Evolutionary conservation across 2,113 vertebrate genomes (phyloP).

Genomic region (Amphiprion percula): DNA sequence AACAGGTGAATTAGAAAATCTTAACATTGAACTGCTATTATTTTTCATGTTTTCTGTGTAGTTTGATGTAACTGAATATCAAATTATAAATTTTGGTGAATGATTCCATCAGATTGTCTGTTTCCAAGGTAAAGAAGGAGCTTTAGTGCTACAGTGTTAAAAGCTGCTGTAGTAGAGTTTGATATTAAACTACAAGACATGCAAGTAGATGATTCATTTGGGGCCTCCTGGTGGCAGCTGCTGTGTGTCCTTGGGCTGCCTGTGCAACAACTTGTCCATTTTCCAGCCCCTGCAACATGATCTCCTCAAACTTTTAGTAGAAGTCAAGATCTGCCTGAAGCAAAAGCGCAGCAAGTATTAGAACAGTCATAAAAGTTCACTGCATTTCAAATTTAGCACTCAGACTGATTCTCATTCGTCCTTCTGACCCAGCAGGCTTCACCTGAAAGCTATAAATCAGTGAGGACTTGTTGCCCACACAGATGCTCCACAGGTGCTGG

Average conservation of each 20-base stretch:
- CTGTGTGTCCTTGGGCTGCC: neutral
- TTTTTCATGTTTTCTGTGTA: no score
- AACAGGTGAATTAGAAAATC: no score
- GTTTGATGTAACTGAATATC: neutral
- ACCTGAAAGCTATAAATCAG: constrained; percentile 67
- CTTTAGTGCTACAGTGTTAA: neutral
- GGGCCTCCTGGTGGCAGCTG: constrained; percentile 13
- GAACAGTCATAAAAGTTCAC: constrained; percentile 24
- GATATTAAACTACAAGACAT: neutral
- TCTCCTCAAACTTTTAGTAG: constrained; percentile 19
- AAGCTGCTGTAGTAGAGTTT: no score
- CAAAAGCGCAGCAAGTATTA: neutral
- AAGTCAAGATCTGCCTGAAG: constrained; percentile 34
- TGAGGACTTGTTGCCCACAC: constrained; percentile 12
- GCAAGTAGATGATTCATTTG: neutral
- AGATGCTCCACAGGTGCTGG: constrained; percentile 56
- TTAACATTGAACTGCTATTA: no score
- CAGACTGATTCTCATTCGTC: constrained; percentile 1
- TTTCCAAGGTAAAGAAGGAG: neutral
- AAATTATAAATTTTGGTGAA: neutral
- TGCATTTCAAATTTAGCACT: neutral
- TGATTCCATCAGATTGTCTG: neutral
- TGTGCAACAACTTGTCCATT: constrained; percentile 13
- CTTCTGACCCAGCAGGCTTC: constrained; percentile 40
- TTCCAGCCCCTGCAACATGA: constrained; percentile 23